Percentiles rank a stretch among this genome's conserved stretches.
These are phyloP conservation scores for Hapalemur alaotrensis DNA, from an alignment of 2,797 vertebrate genomes.

Conservation along the genomic window DNA sequence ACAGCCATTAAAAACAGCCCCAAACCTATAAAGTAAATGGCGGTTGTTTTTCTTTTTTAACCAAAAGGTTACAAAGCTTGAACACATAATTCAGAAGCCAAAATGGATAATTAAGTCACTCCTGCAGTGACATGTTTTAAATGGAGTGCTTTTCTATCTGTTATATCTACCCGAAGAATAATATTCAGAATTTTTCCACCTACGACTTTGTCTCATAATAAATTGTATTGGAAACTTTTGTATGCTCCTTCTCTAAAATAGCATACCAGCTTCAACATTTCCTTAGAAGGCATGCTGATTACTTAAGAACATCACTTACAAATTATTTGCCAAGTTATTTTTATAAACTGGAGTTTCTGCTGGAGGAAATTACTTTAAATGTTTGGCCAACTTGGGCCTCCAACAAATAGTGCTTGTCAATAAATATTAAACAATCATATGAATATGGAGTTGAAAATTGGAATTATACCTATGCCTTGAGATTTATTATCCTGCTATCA, in stretches of 20 bases:
- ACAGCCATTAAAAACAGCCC: neutral
- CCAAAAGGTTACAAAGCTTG: constrained; percentile 36
- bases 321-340: constrained; percentile 72
- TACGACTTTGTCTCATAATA: constrained; percentile 59
- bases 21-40: neutral
- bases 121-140: constrained; percentile 58
- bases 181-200: constrained; percentile 44
- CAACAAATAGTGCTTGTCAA: constrained; percentile 67
- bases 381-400: constrained; percentile 38
- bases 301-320: constrained; percentile 64
- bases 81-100: constrained; percentile 6
- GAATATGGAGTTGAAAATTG: constrained; percentile 65
- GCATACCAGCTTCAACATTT: constrained; percentile 51
- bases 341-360: constrained; percentile 60
- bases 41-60: neutral
- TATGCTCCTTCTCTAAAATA: constrained; percentile 63
- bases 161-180: constrained; percentile 44
- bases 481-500: constrained; percentile 60
- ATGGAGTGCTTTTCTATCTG: constrained; percentile 43
- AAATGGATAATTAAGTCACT: constrained; percentile 63
- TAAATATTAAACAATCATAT: constrained; percentile 77
- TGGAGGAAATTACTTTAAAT: constrained; percentile 55
- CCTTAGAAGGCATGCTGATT: constrained; percentile 56
- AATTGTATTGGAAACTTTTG: constrained; percentile 55
- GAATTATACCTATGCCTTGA: constrained; percentile 34